These are phyloP conservation scores for Champsocephalus gunnari DNA, from an alignment of 2,797 vertebrate species.

Conservation along the genomic window DNA sequence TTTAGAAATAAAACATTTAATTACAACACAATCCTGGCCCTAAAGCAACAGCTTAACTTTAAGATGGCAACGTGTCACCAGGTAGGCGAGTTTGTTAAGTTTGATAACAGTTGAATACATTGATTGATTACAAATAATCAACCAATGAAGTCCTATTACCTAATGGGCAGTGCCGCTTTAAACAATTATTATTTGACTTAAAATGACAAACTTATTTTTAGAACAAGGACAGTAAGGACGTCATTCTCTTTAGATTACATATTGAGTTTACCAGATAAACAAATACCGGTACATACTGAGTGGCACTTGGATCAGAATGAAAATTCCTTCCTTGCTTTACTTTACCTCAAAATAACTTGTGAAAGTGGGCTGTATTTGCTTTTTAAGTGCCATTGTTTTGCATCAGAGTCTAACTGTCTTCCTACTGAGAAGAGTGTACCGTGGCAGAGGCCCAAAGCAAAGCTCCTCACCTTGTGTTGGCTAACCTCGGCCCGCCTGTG, in stretches of 20 bases:
- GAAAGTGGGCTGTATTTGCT: background rate
- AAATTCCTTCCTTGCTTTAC: background rate
- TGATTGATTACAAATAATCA: too few relatives aligned
- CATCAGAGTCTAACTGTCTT: conserved; percentile 9
- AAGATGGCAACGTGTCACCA: background rate
- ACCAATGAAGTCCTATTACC: background rate
- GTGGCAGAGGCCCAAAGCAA: conserved; percentile 72
- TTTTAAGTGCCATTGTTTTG: conserved; percentile 2
- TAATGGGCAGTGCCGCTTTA: background rate
- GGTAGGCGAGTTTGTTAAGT: background rate
- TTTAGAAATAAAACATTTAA: background rate
- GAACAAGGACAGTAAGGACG: background rate
- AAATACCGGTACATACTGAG: background rate
- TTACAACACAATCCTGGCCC: background rate
- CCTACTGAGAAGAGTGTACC: conserved; percentile 24
- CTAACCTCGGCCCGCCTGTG: conserved; percentile 78
- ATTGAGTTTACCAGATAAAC: background rate
- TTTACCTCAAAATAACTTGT: background rate
- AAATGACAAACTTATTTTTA: conserved; percentile 3
- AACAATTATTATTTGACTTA: background rate
- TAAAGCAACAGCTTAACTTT: background rate
- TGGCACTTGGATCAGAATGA: background rate
- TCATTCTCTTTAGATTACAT: background rate
- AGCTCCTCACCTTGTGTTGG: conserved; percentile 70
- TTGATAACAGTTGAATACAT: too few relatives aligned